phyloP scores from a whole-genome alignment of 2,113 vertebrate genomes.

The Vicugna pacos region DNA sequence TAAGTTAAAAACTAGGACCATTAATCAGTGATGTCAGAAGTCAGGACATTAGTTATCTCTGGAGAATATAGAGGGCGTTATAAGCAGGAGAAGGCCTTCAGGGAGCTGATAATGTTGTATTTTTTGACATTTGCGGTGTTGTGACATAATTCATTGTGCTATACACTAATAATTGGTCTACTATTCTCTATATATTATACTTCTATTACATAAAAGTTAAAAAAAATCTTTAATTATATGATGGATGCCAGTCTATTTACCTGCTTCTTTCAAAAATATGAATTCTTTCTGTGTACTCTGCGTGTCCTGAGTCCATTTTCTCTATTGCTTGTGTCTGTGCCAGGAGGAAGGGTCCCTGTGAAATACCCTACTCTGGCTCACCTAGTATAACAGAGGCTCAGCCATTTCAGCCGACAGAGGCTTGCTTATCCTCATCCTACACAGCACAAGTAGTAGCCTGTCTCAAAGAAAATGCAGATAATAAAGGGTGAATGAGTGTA shows the following conservation, averaged over 20 bases:
- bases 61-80: neutral
- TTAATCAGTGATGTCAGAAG: neutral
- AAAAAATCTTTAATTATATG: neutral
- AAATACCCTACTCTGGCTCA: neutral
- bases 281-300: neutral
- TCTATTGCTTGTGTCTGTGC: neutral
- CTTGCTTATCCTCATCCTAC: neutral
- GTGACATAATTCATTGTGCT: neutral
- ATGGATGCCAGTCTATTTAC: neutral
- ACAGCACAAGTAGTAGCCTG: neutral
- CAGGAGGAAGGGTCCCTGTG: neutral
- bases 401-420: neutral
- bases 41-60: neutral
- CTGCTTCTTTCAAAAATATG: constrained; percentile 18
- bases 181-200: neutral
- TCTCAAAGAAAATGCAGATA: neutral
- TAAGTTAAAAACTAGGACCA: neutral
- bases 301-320: neutral
- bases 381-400: neutral
- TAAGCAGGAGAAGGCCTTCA: neutral
- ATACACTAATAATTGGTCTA: neutral
- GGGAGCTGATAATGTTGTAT: neutral
- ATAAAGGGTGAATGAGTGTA: neutral
- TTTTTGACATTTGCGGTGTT: neutral
- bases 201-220: neutral